These are phyloP conservation scores for Falco concolor DNA, from an alignment of 2,797 vertebrate genomes.

Conservation along the genomic window DNA sequence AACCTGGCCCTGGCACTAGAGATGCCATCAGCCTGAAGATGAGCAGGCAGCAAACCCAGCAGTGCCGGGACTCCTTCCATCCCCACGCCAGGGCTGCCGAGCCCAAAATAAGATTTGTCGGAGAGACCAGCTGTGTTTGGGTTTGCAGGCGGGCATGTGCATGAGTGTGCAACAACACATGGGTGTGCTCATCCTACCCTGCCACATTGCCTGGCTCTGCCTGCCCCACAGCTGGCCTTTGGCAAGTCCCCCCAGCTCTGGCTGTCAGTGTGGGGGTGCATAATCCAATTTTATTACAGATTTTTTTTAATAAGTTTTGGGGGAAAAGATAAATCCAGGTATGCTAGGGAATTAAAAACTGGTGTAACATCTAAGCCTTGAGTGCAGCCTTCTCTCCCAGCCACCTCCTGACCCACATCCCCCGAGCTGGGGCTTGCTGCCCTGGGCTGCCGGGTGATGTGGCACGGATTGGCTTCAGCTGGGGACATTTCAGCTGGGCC, in stretches of 20 bases:
- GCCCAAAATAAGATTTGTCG: not conserved
- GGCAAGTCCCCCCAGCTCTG: not conserved
- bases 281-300: accelerated
- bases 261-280: not conserved
- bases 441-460: accelerated
- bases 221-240: not conserved
- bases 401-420: not conserved
- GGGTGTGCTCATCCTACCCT: not conserved
- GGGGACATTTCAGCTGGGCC: not conserved
- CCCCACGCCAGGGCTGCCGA: accelerated
- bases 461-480: not conserved
- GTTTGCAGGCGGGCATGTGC: accelerated
- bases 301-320: not conserved
- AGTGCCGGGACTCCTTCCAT: not conserved
- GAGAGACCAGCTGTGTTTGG: not conserved
- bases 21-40: not conserved
- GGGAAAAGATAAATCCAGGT: not conserved
- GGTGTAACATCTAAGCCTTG: not conserved
- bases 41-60: not conserved
- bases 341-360: not conserved
- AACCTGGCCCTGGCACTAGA: not conserved
- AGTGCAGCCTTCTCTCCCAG: not conserved
- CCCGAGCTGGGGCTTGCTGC: accelerated
- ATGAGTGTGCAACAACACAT: accelerated
- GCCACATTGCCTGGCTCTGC: not conserved